Percentiles rank a stretch among this genome's conserved stretches.
phyloP scores from a whole-genome alignment of 2,888 invertebrate genomes.

The Mamestra brassicae region DNA sequence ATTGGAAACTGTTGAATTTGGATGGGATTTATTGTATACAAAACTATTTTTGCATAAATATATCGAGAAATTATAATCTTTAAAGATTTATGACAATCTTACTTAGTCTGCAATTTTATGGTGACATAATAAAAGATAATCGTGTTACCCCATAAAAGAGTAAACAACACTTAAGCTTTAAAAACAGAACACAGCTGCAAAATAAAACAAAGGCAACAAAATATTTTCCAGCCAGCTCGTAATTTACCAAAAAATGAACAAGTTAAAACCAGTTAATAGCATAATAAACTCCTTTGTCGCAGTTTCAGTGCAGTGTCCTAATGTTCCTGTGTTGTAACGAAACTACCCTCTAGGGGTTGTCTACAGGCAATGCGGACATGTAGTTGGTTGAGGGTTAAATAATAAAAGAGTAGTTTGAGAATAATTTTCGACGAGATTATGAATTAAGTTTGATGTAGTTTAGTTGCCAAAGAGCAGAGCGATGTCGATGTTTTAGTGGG shows the following conservation, averaged over 20 bases:
- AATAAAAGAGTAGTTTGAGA: slow-evolving; percentile 43
- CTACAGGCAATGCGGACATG: slow-evolving; percentile 33
- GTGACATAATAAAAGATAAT: not conserved
- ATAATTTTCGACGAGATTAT: slow-evolving; percentile 37
- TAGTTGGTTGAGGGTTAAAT: slow-evolving; percentile 37
- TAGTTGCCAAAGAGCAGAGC: not conserved
- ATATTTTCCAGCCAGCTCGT: slow-evolving; percentile 20
- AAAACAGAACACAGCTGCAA: slow-evolving; percentile 19
- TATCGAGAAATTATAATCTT: too few relatives aligned
- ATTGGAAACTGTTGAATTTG: too few relatives aligned
- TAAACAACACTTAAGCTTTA: not conserved
- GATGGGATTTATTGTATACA: too few relatives aligned
- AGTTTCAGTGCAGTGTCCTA: slow-evolving; percentile 52
- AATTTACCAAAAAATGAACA: slow-evolving; percentile 37
- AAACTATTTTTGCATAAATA: too few relatives aligned
- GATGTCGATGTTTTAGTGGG: not conserved
- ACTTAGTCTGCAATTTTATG: too few relatives aligned
- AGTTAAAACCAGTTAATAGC: slow-evolving; percentile 42
- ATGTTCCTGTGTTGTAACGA: slow-evolving; percentile 40
- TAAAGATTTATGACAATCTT: too few relatives aligned
- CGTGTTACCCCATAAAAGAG: not conserved
- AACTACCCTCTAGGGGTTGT: slow-evolving; percentile 35
- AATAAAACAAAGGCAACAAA: slow-evolving; percentile 8
- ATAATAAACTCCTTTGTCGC: slow-evolving; percentile 51
- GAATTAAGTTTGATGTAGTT: slow-evolving; percentile 7